These are phyloP conservation scores for Myopa tessellatipennis DNA, from an alignment of 2,888 invertebrate species.

Conservation along the genomic window DNA sequence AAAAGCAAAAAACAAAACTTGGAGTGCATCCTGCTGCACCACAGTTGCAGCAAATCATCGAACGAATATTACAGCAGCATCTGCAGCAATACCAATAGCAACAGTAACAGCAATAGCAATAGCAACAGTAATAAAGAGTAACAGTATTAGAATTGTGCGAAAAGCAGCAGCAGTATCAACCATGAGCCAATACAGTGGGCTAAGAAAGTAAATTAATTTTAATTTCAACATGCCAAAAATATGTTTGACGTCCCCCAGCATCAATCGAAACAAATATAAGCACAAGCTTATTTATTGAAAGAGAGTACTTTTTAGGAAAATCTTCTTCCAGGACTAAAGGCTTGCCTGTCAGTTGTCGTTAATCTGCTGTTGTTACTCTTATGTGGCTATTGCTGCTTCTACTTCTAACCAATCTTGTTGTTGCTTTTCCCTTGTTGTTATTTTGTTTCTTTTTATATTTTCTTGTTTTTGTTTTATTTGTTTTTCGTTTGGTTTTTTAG, in stretches of 20 bases:
- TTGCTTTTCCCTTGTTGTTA: not conserved
- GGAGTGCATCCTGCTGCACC: not conserved
- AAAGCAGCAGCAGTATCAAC: not conserved
- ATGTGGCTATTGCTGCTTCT: not conserved
- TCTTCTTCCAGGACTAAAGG: too few species aligned
- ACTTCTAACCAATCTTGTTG: not conserved
- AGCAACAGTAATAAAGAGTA: not conserved
- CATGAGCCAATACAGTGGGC: not conserved
- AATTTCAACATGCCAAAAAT: too few species aligned
- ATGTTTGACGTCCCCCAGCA: too few species aligned
- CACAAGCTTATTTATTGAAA: too few species aligned
- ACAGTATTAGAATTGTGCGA: too few species aligned
- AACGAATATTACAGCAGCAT: slow-evolving; percentile 1
- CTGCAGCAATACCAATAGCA: not conserved
- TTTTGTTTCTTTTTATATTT: too few species aligned
- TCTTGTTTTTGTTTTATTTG: not conserved
- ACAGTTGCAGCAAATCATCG: not conserved
- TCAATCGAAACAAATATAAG: too few species aligned
- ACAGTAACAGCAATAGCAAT: not conserved
- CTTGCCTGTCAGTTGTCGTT: too few species aligned
- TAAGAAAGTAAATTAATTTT: not conserved
- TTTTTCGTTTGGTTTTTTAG: not conserved
- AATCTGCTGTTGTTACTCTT: not conserved
- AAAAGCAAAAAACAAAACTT: not conserved
- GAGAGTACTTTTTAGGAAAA: too few species aligned